A percentile compares a stretch with the other conserved stretches of the same genome.
phyloP scores from a whole-genome alignment of 2,888 invertebrate genomes.

The Stratiomys singularior region DNA sequence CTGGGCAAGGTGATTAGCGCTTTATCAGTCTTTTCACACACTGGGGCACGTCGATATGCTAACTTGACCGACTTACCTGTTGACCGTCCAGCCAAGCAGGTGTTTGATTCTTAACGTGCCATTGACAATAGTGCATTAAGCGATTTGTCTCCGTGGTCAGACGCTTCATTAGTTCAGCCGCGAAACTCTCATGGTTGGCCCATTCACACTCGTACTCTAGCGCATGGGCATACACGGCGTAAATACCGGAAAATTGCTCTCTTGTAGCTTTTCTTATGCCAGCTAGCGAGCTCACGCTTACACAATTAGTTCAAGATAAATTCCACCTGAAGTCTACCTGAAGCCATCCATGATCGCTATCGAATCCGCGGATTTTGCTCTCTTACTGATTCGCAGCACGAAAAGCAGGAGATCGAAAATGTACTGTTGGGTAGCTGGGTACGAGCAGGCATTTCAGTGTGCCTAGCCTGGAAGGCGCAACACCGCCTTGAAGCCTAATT shows the following conservation, averaged over 20 bases:
- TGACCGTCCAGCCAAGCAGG: constrained; percentile 1
- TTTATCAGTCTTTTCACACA: too few species aligned
- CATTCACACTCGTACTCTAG: neutral
- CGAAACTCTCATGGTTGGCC: neutral
- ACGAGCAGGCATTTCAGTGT: too few species aligned
- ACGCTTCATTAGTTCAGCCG: constrained; percentile 9
- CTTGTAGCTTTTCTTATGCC: neutral
- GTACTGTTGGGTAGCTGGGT: too few species aligned
- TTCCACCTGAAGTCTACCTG: too few species aligned
- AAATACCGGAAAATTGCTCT: neutral
- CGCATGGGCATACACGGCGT: neutral
- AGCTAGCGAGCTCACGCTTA: too few species aligned
- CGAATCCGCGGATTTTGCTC: neutral
- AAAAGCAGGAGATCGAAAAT: neutral
- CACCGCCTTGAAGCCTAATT: too few species aligned
- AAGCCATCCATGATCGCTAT: neutral
- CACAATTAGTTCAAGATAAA: too few species aligned
- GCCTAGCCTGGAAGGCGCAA: too few species aligned
- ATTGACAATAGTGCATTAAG: neutral
- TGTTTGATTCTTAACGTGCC: constrained; percentile 29
- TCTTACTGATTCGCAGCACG: neutral
- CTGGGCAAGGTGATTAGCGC: too few species aligned
- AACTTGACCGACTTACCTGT: constrained; percentile 37
- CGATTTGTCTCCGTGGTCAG: constrained; percentile 10
- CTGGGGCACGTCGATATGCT: neutral